phyloP scores from a whole-genome alignment of 1,140 invertebrate species.

The Thaumatotibia leucotreta region DNA sequence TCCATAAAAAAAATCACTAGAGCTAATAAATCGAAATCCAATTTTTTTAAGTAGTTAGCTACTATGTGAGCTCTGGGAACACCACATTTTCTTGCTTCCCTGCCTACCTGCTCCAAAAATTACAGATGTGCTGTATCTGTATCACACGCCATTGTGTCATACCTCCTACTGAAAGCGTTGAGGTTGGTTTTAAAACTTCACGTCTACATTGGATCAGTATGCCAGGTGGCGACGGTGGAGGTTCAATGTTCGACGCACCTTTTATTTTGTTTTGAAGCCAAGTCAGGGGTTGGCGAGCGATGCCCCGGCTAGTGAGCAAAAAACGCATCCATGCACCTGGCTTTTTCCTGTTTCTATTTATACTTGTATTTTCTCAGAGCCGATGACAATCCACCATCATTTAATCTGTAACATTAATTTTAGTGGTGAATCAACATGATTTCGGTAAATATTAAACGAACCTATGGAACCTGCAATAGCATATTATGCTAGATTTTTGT shows the following conservation, averaged over 20 bases:
- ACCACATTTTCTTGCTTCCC: neutral
- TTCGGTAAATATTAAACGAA: neutral
- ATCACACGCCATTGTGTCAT: neutral
- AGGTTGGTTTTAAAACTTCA: neutral
- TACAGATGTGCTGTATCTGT: neutral
- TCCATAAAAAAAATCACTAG: too few species aligned
- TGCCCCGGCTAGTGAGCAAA: constrained; percentile 32
- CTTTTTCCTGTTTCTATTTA: constrained; percentile 17
- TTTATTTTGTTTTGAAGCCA: constrained; percentile 55
- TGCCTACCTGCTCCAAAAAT: neutral
- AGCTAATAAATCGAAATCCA: too few species aligned
- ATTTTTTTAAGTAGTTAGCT: too few species aligned
- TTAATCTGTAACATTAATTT: too few species aligned
- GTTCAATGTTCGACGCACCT: constrained; percentile 57
- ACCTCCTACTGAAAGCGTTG: neutral
- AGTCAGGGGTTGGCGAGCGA: constrained; percentile 33
- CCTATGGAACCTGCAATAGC: neutral
- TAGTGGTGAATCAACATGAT: neutral
- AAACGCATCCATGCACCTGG: constrained; percentile 52
- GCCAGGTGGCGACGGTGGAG: constrained; percentile 46
- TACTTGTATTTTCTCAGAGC: neutral
- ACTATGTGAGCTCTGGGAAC: neutral
- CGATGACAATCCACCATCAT: neutral
- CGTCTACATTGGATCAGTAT: neutral
- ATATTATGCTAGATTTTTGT: neutral